These are phyloP conservation scores for Poicephalus gulielmi DNA, from an alignment of 2,113 vertebrate genomes.

Conservation along the genomic window DNA sequence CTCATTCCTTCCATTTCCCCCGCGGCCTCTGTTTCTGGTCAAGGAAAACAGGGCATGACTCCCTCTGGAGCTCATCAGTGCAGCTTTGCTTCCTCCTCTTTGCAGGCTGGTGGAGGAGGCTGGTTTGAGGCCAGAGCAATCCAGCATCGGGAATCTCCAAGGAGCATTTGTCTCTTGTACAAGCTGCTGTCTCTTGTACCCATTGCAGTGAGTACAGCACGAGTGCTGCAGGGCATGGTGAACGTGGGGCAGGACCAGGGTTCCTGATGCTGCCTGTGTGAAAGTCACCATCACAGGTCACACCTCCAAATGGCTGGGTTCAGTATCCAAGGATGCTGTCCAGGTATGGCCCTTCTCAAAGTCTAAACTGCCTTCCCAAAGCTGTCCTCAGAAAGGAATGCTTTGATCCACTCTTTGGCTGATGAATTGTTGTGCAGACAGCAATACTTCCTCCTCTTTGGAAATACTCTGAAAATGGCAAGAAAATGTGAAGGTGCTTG, in stretches of 20 bases:
- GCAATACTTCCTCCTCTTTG: not conserved
- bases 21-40: slow-evolving; percentile 41
- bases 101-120: not conserved
- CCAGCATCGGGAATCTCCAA: not conserved
- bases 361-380: not conserved
- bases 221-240: not conserved
- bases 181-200: not conserved
- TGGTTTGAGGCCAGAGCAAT: not conserved
- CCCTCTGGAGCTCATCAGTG: slow-evolving; percentile 53
- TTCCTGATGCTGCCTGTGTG: fast-evolving
- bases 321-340: not conserved
- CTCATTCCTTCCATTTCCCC: slow-evolving; percentile 52
- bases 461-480: not conserved
- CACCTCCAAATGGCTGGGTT: not conserved
- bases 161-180: not conserved
- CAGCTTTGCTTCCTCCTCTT: not conserved
- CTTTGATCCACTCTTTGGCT: not conserved
- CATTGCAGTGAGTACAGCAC: not conserved
- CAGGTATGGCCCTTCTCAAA: not conserved
- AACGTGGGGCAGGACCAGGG: not conserved
- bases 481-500: not conserved
- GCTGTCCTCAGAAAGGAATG: not conserved
- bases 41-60: slow-evolving; percentile 40
- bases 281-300: not conserved
- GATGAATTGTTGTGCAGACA: not conserved